Evolutionary conservation across 2,113 vertebrate species (phyloP).

Genomic region (Macrotis lagotis): DNA sequence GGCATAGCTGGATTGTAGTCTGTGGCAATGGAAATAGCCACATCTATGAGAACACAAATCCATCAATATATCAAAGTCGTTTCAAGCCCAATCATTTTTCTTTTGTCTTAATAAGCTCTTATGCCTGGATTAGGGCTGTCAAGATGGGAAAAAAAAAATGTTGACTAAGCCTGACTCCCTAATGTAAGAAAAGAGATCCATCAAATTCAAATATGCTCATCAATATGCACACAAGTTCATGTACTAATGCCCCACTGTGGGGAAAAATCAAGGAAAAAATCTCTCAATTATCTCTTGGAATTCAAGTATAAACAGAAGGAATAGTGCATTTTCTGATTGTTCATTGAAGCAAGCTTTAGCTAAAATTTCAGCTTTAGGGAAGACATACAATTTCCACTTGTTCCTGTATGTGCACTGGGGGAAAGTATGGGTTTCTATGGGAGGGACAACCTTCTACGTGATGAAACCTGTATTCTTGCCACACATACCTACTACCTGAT

Average conservation of each 20-base stretch:
- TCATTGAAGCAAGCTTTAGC: neutral
- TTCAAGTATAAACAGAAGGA: constrained; percentile 38
- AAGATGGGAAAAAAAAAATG: constrained; percentile 12
- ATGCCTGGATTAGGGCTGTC: neutral
- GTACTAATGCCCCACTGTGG: constrained; percentile 14
- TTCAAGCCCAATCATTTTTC: neutral
- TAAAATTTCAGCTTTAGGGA: constrained; percentile 32
- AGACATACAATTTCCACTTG: neutral
- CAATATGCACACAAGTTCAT: constrained; percentile 8
- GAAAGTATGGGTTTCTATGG: constrained; percentile 34
- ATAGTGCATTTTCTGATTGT: constrained; percentile 9
- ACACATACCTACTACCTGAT: constrained; percentile 56
- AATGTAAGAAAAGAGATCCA: constrained; percentile 34
- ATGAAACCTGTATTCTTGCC: constrained; percentile 62
- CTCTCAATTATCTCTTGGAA: constrained; percentile 38
- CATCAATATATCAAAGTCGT: neutral
- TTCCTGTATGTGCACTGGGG: neutral
- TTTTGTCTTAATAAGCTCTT: constrained; percentile 22
- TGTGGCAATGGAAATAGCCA: neutral
- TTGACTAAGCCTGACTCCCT: neutral
- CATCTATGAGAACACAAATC: neutral
- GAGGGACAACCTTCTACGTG: constrained; percentile 39
- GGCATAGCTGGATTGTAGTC: neutral
- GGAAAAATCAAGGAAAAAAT: neutral
- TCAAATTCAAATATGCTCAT: constrained; percentile 34